phyloP scores from a whole-genome alignment of 2,888 invertebrate genomes.

The Rhaphigaster nebulosa region DNA sequence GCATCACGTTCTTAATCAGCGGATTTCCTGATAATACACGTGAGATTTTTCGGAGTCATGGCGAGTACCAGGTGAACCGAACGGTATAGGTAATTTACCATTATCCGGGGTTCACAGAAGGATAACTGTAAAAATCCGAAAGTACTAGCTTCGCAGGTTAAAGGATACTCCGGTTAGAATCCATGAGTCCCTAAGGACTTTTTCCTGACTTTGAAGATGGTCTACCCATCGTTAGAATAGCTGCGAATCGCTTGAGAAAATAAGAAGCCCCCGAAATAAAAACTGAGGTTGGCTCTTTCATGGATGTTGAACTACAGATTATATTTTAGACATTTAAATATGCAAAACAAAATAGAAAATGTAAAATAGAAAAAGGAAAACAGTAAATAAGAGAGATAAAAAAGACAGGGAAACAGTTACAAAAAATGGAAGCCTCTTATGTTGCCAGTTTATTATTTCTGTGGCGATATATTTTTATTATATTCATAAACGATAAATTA shows the following conservation, averaged over 20 bases:
- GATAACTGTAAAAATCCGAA: slow-evolving; percentile 24
- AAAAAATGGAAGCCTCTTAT: too few relatives aligned
- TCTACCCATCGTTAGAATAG: not conserved
- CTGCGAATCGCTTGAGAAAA: not conserved
- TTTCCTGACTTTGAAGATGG: not conserved
- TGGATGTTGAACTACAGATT: too few relatives aligned
- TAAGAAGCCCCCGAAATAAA: not conserved
- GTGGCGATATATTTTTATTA: too few relatives aligned
- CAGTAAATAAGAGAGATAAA: too few relatives aligned
- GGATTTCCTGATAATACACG: not conserved
- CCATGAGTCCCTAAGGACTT: not conserved
- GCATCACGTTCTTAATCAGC: slow-evolving; percentile 22
- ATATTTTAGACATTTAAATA: too few relatives aligned
- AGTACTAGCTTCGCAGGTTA: not conserved
- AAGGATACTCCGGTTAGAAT: not conserved
- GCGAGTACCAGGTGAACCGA: not conserved
- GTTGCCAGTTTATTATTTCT: too few relatives aligned
- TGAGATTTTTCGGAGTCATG: not conserved
- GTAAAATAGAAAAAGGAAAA: too few relatives aligned
- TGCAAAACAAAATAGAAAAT: too few relatives aligned
- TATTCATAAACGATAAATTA: too few relatives aligned
- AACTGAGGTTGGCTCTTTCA: not conserved
- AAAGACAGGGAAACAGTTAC: too few relatives aligned
- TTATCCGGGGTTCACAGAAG: not conserved
- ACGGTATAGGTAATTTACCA: not conserved